Conservation (phyloP, 2,113 vertebrate species). For the Zeus faber region DNA sequence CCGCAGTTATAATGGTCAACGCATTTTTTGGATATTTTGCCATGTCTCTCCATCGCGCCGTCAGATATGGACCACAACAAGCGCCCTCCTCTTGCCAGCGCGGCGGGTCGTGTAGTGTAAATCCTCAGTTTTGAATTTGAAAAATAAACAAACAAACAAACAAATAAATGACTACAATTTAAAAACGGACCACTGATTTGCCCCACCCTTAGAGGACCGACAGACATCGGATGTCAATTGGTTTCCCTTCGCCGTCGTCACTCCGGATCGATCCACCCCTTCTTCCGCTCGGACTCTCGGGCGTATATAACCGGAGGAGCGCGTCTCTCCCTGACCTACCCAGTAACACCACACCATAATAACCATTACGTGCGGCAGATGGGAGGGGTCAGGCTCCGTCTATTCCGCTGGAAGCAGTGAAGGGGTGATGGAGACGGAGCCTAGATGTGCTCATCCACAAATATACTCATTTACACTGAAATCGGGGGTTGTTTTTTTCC, state of each 20-base stretch:
- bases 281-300: constrained; percentile 60
- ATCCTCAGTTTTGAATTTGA: background rate
- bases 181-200: too few relatives aligned
- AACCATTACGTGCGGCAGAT: constrained; percentile 56
- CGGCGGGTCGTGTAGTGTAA: background rate
- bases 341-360: constrained; percentile 72
- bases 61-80: too few relatives aligned
- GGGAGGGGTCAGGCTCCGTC: constrained; percentile 54
- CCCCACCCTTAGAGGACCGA: constrained; percentile 67
- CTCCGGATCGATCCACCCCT: constrained; percentile 59
- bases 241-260: constrained; percentile 65
- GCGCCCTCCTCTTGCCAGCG: too few relatives aligned
- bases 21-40: too few relatives aligned
- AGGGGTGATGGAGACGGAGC: constrained; percentile 37
- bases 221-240: constrained; percentile 63
- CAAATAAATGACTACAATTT: constrained; percentile 1
- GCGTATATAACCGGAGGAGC: constrained; percentile 74
- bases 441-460: too few relatives aligned
- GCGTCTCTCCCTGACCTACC: constrained; percentile 67
- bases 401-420: constrained; percentile 43
- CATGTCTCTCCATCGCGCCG: too few relatives aligned
- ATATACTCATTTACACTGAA: too few relatives aligned
- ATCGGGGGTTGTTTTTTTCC: too few relatives aligned
- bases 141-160: too few relatives aligned
- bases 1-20: too few relatives aligned